Percentiles rank a stretch among this genome's conserved stretches.
Conservation (phyloP, 2,888 invertebrate species). For the Melanostoma mellinum region DNA sequence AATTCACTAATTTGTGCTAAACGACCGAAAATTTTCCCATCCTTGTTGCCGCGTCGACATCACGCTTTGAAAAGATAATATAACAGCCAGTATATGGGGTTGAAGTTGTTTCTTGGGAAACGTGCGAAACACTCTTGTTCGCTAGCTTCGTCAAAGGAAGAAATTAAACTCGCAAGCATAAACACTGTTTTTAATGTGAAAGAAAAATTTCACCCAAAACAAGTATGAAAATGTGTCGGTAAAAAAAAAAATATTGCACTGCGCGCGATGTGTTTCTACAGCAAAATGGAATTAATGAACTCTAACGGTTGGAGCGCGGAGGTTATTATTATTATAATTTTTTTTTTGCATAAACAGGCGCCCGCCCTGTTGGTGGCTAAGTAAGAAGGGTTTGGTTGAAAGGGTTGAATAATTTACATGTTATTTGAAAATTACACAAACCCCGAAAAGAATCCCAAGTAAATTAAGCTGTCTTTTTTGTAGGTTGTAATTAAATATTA, state of each 20-base stretch:
- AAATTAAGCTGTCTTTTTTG: slow-evolving; percentile 21
- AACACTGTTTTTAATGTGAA: slow-evolving; percentile 42
- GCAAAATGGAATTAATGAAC: slow-evolving; percentile 27
- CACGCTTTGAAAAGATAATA: slow-evolving; percentile 16
- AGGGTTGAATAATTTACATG: slow-evolving; percentile 64
- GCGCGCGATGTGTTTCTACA: not conserved
- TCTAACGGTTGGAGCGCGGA: not conserved
- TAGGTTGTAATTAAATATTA: slow-evolving; percentile 16
- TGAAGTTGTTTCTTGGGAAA: not conserved
- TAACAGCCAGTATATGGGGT: not conserved
- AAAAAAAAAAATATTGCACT: not conserved
- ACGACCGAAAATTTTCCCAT: slow-evolving; percentile 6
- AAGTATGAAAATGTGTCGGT: slow-evolving; percentile 29
- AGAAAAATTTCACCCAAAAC: slow-evolving; percentile 31
- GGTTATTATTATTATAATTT: not conserved
- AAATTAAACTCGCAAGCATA: slow-evolving; percentile 58
- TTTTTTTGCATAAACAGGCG: not conserved
- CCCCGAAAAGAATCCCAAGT: slow-evolving; percentile 11
- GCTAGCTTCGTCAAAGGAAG: slow-evolving; percentile 17
- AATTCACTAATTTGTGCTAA: slow-evolving; percentile 27
- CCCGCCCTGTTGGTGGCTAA: not conserved
- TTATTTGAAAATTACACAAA: slow-evolving; percentile 44
- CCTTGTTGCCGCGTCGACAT: not conserved
- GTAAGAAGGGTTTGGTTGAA: slow-evolving; percentile 3
- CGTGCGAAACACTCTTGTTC: not conserved